Conservation (phyloP, 1,140 invertebrate genomes). For the Aphelenchoides fujianensis region DNA sequence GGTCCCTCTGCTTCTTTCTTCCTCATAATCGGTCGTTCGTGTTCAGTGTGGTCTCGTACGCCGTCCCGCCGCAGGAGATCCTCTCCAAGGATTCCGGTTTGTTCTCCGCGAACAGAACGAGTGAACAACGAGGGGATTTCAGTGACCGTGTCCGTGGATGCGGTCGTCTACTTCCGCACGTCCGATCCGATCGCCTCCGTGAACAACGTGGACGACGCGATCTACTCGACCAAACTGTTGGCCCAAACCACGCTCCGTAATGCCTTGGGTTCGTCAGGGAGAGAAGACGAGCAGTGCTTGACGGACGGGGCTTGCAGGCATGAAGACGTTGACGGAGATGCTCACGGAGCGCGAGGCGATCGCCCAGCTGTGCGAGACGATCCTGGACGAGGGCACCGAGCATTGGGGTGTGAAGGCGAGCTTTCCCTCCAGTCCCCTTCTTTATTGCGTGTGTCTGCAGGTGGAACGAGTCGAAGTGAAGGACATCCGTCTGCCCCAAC, state of each 20-base stretch:
- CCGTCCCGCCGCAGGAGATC: constrained; percentile 61
- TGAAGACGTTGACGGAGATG: constrained; percentile 66
- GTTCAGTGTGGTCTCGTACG: constrained; percentile 62
- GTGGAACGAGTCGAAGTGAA: constrained; percentile 62
- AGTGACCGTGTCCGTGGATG: constrained; percentile 59
- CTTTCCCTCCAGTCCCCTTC: constrained; percentile 59
- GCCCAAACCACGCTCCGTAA: constrained; percentile 66
- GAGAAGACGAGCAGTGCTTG: too few relatives aligned
- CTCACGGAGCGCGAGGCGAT: constrained; percentile 66
- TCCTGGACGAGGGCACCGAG: constrained; percentile 61
- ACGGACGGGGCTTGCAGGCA: constrained; percentile 64
- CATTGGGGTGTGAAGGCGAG: constrained; percentile 75
- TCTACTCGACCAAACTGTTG: constrained; percentile 65
- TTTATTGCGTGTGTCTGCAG: constrained; percentile 28
- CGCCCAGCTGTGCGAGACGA: constrained; percentile 62
- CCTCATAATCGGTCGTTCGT: constrained; percentile 25
- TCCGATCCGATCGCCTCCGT: constrained; percentile 62
- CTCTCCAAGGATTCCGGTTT: constrained; percentile 57
- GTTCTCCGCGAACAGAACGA: neutral
- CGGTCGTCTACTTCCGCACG: constrained; percentile 61
- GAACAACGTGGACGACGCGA: constrained; percentile 66
- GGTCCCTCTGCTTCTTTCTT: neutral
- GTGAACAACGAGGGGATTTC: neutral
- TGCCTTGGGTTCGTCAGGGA: constrained; percentile 55
- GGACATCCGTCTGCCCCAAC: constrained; percentile 62